Conservation (phyloP, 2,888 invertebrate genomes). For the Melanostoma scalare region DNA sequence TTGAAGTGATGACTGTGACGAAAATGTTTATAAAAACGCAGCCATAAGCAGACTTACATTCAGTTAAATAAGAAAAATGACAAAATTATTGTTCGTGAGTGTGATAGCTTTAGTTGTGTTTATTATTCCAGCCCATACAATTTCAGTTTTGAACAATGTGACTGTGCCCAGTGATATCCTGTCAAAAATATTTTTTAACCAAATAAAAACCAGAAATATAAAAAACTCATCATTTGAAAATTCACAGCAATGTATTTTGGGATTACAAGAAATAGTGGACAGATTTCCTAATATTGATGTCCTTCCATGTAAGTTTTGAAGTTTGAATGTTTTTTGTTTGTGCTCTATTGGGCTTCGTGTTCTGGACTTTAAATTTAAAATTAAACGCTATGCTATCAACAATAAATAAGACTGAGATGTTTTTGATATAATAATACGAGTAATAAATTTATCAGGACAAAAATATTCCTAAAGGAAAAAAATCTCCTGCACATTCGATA, state of each 20-base stretch:
- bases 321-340: too few relatives aligned
- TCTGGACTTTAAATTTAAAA: too few relatives aligned
- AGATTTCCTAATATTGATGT: slow-evolving; percentile 38
- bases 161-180: slow-evolving; percentile 39
- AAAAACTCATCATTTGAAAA: slow-evolving; percentile 1
- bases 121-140: neutral
- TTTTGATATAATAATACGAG: too few relatives aligned
- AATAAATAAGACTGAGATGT: too few relatives aligned
- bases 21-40: too few relatives aligned
- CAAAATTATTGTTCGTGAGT: neutral
- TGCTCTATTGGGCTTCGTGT: too few relatives aligned
- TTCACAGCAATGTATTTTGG: slow-evolving; percentile 42
- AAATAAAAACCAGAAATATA: neutral
- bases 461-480: too few relatives aligned
- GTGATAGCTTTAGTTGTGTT: slow-evolving; percentile 7
- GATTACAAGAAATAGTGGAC: slow-evolving; percentile 35
- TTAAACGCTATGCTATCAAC: too few relatives aligned
- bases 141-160: slow-evolving; percentile 28
- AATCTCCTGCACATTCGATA: too few relatives aligned
- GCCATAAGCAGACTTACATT: neutral
- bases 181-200: slow-evolving; percentile 35
- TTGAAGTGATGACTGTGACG: too few relatives aligned
- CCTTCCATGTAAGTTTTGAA: slow-evolving; percentile 49
- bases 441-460: too few relatives aligned
- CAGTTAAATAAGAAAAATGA: slow-evolving; percentile 22